Conservation (phyloP, 2,888 invertebrate species). For the Rosalia funebris region DNA sequence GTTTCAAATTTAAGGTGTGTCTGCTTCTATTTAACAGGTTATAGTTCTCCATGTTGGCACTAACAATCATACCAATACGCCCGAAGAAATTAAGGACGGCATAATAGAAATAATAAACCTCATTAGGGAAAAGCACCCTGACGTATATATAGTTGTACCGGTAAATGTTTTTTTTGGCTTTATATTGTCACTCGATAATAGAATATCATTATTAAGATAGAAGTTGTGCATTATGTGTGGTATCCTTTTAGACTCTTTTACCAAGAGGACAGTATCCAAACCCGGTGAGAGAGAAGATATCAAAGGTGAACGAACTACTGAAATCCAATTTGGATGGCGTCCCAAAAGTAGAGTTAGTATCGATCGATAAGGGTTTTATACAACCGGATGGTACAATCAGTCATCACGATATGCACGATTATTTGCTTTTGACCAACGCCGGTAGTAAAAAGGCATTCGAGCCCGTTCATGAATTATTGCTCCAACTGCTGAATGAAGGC, state of each 20-base stretch:
- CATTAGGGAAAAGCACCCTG: constrained; percentile 80
- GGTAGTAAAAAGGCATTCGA: constrained; percentile 90
- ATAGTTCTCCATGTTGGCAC: constrained; percentile 89
- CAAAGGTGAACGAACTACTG: constrained; percentile 78
- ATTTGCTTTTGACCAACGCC: constrained; percentile 85
- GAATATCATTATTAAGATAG: neutral
- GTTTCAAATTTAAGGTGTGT: too few relatives aligned
- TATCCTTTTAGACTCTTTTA: constrained; percentile 79
- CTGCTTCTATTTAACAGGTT: constrained; percentile 72
- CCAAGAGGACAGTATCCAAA: constrained; percentile 91
- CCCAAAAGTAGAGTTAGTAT: constrained; percentile 79
- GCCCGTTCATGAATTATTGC: constrained; percentile 82
- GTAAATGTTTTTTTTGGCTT: constrained; percentile 78
- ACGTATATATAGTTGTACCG: constrained; percentile 84
- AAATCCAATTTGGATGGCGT: constrained; percentile 71
- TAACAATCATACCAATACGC: constrained; percentile 82
- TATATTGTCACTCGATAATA: constrained; percentile 1
- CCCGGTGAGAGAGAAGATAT: constrained; percentile 79
- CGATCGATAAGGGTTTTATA: constrained; percentile 81
- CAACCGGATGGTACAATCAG: constrained; percentile 82
- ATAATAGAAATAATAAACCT: constrained; percentile 80
- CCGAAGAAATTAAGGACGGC: constrained; percentile 85
- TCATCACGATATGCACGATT: constrained; percentile 93
- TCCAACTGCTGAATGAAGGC: constrained; percentile 80
- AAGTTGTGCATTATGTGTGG: constrained; percentile 1